phyloP scores from a whole-genome alignment of 2,113 vertebrate genomes.

The Pangasianodon hypophthalmus region DNA sequence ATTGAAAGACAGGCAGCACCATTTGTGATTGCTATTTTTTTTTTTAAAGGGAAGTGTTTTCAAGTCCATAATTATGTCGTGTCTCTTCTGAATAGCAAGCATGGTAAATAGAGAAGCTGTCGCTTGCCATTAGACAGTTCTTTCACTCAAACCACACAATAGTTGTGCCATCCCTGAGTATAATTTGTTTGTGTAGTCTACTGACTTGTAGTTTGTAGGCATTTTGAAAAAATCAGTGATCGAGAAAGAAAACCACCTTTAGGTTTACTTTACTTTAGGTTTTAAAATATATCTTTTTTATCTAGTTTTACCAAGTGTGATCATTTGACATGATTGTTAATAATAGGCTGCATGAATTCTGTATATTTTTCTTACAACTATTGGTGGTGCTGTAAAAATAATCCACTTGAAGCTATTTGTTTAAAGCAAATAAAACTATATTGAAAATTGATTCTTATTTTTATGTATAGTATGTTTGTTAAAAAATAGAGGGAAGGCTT shows the following conservation, averaged over 20 bases:
- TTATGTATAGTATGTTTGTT: background rate
- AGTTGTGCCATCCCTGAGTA: background rate
- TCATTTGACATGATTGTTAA: background rate
- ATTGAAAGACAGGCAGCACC: background rate
- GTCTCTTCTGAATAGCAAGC: background rate
- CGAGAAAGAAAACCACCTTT: background rate
- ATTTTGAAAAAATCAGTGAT: background rate
- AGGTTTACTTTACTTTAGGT: background rate
- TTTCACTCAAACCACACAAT: background rate
- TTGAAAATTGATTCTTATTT: background rate
- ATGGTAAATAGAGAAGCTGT: background rate
- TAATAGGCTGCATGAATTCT: background rate
- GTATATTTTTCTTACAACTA: background rate
- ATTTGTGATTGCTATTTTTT: background rate
- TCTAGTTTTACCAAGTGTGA: background rate
- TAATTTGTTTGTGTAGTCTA: background rate
- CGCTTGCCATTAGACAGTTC: background rate
- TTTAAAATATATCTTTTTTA: background rate
- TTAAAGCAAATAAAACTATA: background rate
- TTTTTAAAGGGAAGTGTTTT: background rate
- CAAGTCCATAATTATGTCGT: background rate
- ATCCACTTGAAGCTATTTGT: background rate
- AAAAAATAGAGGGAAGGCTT: background rate
- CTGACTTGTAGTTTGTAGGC: background rate
- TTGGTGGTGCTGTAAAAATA: background rate